Conservation (phyloP, 2,113 vertebrate species). For the Colinus virginianus region DNA sequence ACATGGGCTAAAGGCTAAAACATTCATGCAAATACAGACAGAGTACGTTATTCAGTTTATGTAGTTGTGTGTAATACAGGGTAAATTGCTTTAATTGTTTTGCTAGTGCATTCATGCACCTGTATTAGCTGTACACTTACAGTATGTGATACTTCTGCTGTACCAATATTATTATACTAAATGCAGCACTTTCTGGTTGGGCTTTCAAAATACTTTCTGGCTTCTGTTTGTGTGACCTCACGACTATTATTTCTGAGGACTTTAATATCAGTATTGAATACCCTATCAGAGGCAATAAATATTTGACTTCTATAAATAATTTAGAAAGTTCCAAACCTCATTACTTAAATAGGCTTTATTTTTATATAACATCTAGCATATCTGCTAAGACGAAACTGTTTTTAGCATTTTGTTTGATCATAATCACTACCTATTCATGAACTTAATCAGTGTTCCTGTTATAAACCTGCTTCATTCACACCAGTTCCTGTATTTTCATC, state of each 20-base stretch:
- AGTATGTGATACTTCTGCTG: neutral
- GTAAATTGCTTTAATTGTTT: neutral
- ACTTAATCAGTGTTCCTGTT: neutral
- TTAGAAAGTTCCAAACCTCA: neutral
- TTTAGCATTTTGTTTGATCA: conserved; percentile 12
- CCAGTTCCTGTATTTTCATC: conserved; percentile 12
- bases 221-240: neutral
- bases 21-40: neutral
- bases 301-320: neutral
- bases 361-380: neutral
- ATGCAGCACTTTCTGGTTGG: neutral
- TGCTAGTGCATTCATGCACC: neutral
- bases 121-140: neutral
- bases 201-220: neutral
- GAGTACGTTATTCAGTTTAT: neutral
- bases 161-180: neutral
- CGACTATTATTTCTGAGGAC: neutral
- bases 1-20: neutral
- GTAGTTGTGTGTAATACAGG: neutral
- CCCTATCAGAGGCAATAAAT: neutral
- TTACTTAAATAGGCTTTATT: neutral
- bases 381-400: neutral
- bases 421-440: conserved; percentile 27
- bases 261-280: neutral
- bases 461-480: neutral